These are phyloP conservation scores for Drosophila pruinosa DNA, from an alignment of 1,140 invertebrate species.

Conservation along the genomic window DNA sequence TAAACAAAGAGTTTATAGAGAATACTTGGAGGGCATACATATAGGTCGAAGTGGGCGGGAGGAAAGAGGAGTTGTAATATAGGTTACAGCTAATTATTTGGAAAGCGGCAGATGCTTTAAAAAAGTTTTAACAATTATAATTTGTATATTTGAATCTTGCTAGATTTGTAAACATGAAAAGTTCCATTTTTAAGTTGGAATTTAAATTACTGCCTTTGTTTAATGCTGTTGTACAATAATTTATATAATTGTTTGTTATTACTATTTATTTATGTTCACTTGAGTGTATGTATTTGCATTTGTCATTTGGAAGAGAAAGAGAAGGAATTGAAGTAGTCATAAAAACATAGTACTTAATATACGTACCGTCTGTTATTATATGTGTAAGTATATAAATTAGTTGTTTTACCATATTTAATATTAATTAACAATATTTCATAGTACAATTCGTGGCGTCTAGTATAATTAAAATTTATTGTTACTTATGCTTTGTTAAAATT, in stretches of 20 bases:
- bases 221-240: conserved; percentile 33
- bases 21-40: conserved; percentile 60
- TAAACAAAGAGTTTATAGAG: conserved; percentile 7
- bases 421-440: conserved; percentile 67
- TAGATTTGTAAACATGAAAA: conserved; percentile 67
- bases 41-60: conserved; percentile 30
- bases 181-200: conserved; percentile 35
- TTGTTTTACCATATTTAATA: conserved; percentile 48
- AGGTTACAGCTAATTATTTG: conserved; percentile 22
- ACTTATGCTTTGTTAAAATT: conserved; percentile 39
- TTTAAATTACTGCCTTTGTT: conserved; percentile 38
- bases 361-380: conserved; percentile 2
- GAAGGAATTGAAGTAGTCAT: conserved; percentile 44
- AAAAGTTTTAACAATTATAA: conserved; percentile 29
- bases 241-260: conserved; percentile 27
- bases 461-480: conserved; percentile 43
- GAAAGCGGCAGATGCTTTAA: conserved; percentile 46
- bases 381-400: conserved; percentile 60
- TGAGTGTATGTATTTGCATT: conserved; percentile 27
- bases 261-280: conserved; percentile 37
- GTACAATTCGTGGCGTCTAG: conserved; percentile 57
- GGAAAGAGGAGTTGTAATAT: conserved; percentile 21
- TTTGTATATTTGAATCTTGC: conserved; percentile 34
- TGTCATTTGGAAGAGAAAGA: conserved; percentile 51
- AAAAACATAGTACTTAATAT: conserved; percentile 52